Conservation (phyloP, 2,113 vertebrate species). For the Oceanites oceanicus region DNA sequence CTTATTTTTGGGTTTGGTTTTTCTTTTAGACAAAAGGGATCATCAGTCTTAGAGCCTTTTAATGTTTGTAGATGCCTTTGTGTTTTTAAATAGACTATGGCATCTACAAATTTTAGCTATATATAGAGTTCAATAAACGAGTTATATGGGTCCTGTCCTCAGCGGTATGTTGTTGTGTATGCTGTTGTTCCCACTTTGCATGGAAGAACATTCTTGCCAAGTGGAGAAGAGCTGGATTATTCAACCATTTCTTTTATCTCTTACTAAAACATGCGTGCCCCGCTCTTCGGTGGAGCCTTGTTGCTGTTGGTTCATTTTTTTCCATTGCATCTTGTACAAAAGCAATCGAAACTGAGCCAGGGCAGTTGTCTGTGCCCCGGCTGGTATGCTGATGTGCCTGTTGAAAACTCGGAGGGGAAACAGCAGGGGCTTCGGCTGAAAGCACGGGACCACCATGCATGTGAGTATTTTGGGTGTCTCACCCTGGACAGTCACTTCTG, state of each 20-base stretch:
- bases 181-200: not conserved
- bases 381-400: too few species aligned
- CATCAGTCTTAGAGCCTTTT: not conserved
- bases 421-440: not conserved
- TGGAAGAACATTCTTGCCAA: not conserved
- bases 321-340: not conserved
- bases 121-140: not conserved
- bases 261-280: not conserved
- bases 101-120: not conserved
- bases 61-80: not conserved
- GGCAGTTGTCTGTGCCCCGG: not conserved
- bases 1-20: not conserved
- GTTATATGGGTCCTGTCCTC: not conserved
- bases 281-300: not conserved
- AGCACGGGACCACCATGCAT: fast-evolving
- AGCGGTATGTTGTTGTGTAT: not conserved
- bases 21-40: not conserved
- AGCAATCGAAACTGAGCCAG: fast-evolving
- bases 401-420: not conserved
- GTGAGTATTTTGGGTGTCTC: not conserved
- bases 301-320: not conserved
- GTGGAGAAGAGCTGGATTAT: not conserved
- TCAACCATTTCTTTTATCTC: not conserved
- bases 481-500: fast-evolving
- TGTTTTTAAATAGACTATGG: not conserved